phyloP scores from a whole-genome alignment of 2,113 vertebrate genomes.

The Phyllostomus hastatus region DNA sequence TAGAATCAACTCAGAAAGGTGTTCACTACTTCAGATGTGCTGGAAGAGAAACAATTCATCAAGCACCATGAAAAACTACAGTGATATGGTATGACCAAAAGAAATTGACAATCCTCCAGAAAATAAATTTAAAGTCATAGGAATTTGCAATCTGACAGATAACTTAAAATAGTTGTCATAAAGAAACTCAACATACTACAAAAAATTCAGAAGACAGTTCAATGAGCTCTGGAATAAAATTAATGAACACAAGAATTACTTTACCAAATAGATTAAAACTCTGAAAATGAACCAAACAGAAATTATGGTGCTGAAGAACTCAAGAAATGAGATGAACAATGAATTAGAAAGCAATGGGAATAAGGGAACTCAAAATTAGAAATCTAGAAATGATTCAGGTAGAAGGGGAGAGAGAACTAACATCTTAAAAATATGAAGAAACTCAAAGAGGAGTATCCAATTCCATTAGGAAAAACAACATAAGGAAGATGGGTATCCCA shows the following conservation, averaged over 20 bases:
- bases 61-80: not conserved
- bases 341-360: not conserved
- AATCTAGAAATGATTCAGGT: not conserved
- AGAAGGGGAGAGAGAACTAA: not conserved
- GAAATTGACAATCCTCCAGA: not conserved
- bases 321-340: not conserved
- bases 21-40: not conserved
- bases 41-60: not conserved
- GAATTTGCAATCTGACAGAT: not conserved
- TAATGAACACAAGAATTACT: not conserved
- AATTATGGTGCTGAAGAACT: not conserved
- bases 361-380: not conserved
- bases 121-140: not conserved
- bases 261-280: not conserved
- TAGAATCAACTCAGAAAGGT: not conserved
- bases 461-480: not conserved
- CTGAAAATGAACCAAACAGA: not conserved
- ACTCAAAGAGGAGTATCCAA: not conserved
- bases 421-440: not conserved
- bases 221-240: not conserved
- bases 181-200: not conserved
- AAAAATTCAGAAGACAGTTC: not conserved
- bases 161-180: not conserved
- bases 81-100: not conserved
- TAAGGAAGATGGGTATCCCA: not conserved